Percentiles rank a stretch among this genome's conserved stretches.
phyloP scores from a whole-genome alignment of 2,113 vertebrate genomes.

The Zootoca vivipara region DNA sequence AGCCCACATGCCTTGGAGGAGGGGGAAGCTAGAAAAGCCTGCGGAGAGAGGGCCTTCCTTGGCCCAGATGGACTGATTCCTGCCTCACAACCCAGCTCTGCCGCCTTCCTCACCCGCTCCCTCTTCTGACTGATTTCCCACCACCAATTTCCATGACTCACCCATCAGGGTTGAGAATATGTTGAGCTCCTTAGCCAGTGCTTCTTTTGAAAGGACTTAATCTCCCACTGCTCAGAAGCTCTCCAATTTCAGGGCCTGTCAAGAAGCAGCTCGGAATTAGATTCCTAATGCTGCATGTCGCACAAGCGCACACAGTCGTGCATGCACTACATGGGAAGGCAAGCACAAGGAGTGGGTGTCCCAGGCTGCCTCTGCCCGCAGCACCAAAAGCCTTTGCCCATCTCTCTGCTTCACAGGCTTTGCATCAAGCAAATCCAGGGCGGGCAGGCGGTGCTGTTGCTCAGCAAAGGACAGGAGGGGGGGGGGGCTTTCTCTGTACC shows the following conservation, averaged over 20 bases:
- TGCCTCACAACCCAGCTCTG: not conserved
- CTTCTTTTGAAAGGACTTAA: conserved; percentile 19
- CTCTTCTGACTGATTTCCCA: not conserved
- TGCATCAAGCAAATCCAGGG: not conserved
- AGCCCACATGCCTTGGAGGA: not conserved
- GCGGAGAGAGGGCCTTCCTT: not conserved
- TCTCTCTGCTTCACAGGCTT: not conserved
- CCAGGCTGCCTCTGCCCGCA: not conserved
- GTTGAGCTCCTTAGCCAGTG: not conserved
- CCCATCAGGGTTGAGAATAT: not conserved
- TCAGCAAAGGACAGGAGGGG: not conserved
- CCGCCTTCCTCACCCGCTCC: not conserved
- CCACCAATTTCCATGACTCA: not conserved
- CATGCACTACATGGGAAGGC: not conserved
- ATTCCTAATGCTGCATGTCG: not conserved
- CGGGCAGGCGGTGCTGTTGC: not conserved
- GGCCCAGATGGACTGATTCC: not conserved
- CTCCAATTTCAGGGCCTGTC: not conserved
- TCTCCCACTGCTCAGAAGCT: conserved; percentile 2
- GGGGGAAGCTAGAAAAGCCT: not conserved
- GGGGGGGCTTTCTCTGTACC: no score
- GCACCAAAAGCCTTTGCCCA: not conserved
- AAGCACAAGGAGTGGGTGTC: not conserved
- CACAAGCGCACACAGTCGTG: no score
- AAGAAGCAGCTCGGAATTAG: not conserved